These are phyloP conservation scores for Danionella dracula DNA, from an alignment of 2,797 vertebrate species.

Conservation along the genomic window DNA sequence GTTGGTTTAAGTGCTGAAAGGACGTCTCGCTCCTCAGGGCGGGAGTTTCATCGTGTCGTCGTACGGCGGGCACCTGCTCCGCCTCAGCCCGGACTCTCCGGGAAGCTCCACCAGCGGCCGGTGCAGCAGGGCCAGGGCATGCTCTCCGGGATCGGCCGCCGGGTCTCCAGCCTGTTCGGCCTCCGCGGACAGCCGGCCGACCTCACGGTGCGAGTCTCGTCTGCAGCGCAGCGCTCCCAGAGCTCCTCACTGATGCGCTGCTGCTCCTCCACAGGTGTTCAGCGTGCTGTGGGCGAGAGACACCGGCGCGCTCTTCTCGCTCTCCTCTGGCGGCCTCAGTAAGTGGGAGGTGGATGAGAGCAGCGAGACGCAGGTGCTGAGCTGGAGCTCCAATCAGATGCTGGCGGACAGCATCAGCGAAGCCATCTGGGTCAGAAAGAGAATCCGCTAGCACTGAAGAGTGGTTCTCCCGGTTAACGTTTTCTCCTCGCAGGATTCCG, in stretches of 20 bases:
- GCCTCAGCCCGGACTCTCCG: conserved; percentile 69
- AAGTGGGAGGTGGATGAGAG: conserved; percentile 87
- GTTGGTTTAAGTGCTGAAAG: too few relatives aligned
- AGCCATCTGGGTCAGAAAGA: conserved; percentile 85
- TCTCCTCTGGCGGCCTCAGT: conserved; percentile 77
- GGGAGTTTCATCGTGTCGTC: conserved; percentile 86
- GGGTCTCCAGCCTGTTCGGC: conserved; percentile 88
- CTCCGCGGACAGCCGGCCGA: conserved; percentile 81
- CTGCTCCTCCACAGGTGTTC: conserved; percentile 70
- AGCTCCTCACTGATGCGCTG: background rate
- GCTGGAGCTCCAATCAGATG: conserved; percentile 76
- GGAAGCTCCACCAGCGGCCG: conserved; percentile 75
- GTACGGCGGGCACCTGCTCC: conserved; percentile 71
- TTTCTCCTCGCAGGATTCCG: conserved; percentile 77
- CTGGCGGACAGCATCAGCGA: conserved; percentile 82
- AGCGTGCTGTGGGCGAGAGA: conserved; percentile 77
- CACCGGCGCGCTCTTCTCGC: conserved; percentile 74
- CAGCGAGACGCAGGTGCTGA: conserved; percentile 77
- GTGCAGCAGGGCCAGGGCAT: conserved; percentile 86
- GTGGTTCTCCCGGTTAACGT: too few relatives aligned
- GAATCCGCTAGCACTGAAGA: too few relatives aligned
- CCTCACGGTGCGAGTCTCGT: conserved; percentile 70
- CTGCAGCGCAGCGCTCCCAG: too few relatives aligned
- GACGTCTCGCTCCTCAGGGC: too few relatives aligned
- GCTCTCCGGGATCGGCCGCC: conserved; percentile 90